These are phyloP conservation scores for Formicarius rufipectus DNA, from an alignment of 2,113 vertebrate species.

Conservation along the genomic window DNA sequence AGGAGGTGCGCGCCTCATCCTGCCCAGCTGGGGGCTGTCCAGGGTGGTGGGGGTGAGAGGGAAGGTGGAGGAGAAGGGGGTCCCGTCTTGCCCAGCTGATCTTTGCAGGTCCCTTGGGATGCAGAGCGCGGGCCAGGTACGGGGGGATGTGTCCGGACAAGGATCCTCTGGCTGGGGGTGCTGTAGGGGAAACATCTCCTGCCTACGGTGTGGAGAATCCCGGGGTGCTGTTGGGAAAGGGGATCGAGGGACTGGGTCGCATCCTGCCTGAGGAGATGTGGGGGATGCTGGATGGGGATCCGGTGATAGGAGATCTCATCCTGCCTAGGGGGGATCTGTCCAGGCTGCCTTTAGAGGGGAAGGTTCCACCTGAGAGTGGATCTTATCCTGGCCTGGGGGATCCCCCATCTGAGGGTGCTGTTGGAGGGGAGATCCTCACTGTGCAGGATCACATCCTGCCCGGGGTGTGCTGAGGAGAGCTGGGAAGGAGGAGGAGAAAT, in stretches of 20 bases:
- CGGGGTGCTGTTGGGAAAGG: not conserved
- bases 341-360: not conserved
- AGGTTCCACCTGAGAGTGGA: rapidly evolving
- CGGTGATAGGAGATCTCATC: not conserved
- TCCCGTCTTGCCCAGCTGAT: not conserved
- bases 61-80: not conserved
- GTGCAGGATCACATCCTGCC: not conserved
- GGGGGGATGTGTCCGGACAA: rapidly evolving
- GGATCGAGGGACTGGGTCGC: too few relatives aligned
- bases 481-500: not conserved
- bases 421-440: not conserved
- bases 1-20: not conserved
- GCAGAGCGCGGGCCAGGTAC: not conserved
- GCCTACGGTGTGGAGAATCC: not conserved
- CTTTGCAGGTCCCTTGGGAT: not conserved
- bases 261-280: not conserved
- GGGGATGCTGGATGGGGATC: not conserved
- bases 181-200: not conserved
- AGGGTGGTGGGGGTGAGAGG: not conserved
- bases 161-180: not conserved
- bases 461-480: not conserved
- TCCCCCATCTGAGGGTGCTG: not conserved
- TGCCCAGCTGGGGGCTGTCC: rapidly evolving
- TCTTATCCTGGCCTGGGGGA: not conserved
- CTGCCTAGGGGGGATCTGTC: not conserved